A percentile compares a stretch with the other conserved stretches of the same genome.
phyloP scores from a whole-genome alignment of 2,113 vertebrate genomes.

The Phylloscopus whistleri region DNA sequence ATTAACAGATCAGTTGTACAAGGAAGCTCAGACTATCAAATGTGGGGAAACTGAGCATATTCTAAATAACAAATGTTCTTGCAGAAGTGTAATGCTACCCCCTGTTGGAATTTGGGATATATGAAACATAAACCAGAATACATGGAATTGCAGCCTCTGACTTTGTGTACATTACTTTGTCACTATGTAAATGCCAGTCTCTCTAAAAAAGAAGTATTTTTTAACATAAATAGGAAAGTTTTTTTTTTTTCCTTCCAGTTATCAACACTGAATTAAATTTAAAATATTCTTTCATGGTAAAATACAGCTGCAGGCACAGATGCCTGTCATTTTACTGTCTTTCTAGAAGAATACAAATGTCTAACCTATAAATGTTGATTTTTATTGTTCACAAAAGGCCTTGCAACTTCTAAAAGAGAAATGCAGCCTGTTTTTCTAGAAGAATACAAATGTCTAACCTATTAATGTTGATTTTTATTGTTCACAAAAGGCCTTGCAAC shows the following conservation, averaged over 20 bases:
- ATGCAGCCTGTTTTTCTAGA: too few relatives aligned
- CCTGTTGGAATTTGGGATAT: conserved; percentile 42
- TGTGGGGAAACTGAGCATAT: background rate
- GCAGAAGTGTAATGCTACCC: conserved; percentile 51
- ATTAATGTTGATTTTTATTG: background rate
- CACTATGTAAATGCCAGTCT: background rate
- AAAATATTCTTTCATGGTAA: background rate
- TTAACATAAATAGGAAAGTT: background rate
- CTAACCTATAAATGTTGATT: background rate
- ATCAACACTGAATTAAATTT: background rate
- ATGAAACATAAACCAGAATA: background rate
- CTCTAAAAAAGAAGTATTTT: background rate
- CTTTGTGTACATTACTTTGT: background rate
- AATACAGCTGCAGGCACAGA: background rate
- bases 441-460: background rate
- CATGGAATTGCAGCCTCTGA: background rate
- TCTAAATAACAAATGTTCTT: background rate
- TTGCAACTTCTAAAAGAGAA: background rate
- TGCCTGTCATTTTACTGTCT: background rate
- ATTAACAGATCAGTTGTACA: background rate
- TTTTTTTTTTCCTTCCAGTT: background rate
- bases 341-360: background rate
- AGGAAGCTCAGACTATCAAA: background rate
- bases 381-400: background rate
- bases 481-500: background rate